Evolutionary conservation across 1,140 invertebrate genomes (phyloP), one percentile per base, ranked within the genome.

Genomic region (Aphelenchoides fujianensis): DNA sequence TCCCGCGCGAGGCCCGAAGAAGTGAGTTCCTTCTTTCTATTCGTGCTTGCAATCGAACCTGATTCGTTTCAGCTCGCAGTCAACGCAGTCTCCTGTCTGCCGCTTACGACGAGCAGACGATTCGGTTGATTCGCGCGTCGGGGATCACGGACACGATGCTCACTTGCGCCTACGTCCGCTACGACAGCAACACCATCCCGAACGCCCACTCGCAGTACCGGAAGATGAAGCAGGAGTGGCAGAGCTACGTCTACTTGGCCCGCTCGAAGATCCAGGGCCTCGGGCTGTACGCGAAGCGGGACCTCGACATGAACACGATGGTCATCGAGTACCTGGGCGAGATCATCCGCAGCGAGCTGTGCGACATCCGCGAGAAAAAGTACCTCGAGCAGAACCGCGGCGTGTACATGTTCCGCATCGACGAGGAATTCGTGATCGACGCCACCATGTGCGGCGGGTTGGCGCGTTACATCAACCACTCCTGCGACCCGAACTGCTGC

Each of bases 311-410:
- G 86, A 93, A 97, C 86, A 97, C 95, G 0, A 98, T 98, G 95
- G 94, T 99, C 37, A 98, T 99, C 73, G 97, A 99, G 85, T 99
- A 99, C 85, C 98, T 98, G 77, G 97, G 97, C 1, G 94, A 98
- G 86, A 90, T 98, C 9, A 98, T 99, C 78, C 89, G 97, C 63
- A 92, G 92, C 48, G 95, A 99, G 85, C 88, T 98, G 97, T 85
- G 78, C 57, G 76, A 80, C 41, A 53, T 71, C 9, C 76, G 82
- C 23, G 82, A 83, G 64, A 83, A 78, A 66, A 68, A 66, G 9
- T 83, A 83, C 74, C 55, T 72, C 9, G 67, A 62, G 12, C 82
- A 96, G 92, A 98, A 98, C 88, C 93, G 95, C 78, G 97, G 97
- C 73, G 95, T 98, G 84, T 99, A 99, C 86, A 99, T 99, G 97